Evolutionary conservation across 2,797 vertebrate genomes (phyloP).

Genomic region (Enteromius anoplus): DNA sequence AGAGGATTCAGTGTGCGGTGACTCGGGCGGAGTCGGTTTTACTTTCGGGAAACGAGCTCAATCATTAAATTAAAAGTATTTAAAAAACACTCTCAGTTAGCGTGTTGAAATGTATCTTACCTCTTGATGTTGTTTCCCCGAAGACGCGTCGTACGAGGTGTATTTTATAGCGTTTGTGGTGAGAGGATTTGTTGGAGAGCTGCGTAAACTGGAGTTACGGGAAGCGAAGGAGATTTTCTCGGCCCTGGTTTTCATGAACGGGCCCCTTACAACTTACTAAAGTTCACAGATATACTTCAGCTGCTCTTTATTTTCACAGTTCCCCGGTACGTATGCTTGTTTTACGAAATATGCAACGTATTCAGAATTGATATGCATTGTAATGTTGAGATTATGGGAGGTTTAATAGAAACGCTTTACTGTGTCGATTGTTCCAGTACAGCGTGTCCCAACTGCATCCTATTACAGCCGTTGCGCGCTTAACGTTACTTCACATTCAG

Average conservation of each 20-base stretch:
- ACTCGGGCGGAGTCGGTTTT: slow-evolving; percentile 65
- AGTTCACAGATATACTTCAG: slow-evolving; percentile 50
- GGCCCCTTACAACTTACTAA: slow-evolving; percentile 53
- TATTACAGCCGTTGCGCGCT: background rate
- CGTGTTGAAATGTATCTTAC: slow-evolving; percentile 1
- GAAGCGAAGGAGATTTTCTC: slow-evolving; percentile 58
- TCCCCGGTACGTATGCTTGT: slow-evolving; percentile 6
- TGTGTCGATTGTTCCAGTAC: slow-evolving; percentile 45
- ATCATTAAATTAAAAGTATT: slow-evolving; percentile 13
- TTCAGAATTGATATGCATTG: background rate
- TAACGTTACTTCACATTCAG: background rate
- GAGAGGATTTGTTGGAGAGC: slow-evolving; percentile 43
- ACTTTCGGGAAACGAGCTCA: slow-evolving; percentile 41
- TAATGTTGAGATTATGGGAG: background rate
- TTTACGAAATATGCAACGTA: background rate
- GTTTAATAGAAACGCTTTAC: slow-evolving; percentile 16
- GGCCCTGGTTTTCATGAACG: slow-evolving; percentile 50
- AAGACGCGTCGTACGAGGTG: slow-evolving; percentile 11
- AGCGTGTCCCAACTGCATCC: slow-evolving; percentile 39
- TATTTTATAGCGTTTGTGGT: background rate
- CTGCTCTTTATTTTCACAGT: background rate
- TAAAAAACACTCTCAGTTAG: background rate
- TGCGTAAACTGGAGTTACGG: slow-evolving; percentile 44
- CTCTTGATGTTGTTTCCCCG: slow-evolving; percentile 39
- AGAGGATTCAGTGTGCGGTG: slow-evolving; percentile 61